phyloP scores from a whole-genome alignment of 2,888 invertebrate genomes.

The Muschampia plurimacula region DNA sequence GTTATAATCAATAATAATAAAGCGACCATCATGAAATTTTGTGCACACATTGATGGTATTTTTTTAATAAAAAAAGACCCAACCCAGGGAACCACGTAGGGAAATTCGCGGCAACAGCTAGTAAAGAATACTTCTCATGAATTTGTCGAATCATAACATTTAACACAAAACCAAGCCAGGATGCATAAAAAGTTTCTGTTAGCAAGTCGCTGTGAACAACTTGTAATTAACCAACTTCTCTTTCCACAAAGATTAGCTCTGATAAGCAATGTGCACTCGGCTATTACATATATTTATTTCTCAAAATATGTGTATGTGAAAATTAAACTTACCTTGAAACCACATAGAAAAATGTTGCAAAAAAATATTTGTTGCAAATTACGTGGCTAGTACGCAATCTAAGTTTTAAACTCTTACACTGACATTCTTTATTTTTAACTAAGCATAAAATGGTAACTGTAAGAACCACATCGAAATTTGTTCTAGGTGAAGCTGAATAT shows the following conservation, averaged over 20 bases:
- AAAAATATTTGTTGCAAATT: not conserved
- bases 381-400: not conserved
- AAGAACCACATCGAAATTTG: not conserved
- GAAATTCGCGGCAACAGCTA: too few species aligned
- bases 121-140: not conserved
- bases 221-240: not conserved
- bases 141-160: not conserved
- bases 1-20: too few species aligned
- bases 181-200: not conserved
- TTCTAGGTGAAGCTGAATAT: not conserved
- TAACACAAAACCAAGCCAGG: not conserved
- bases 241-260: slow-evolving; percentile 7
- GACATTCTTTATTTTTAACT: not conserved
- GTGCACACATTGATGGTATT: too few species aligned
- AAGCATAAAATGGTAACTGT: not conserved
- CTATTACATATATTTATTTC: not conserved
- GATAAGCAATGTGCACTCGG: slow-evolving; percentile 1
- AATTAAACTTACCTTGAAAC: not conserved
- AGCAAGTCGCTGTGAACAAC: not conserved
- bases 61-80: too few species aligned
- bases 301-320: not conserved
- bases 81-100: too few species aligned
- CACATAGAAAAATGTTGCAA: not conserved
- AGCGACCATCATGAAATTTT: too few species aligned
- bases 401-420: not conserved